These are phyloP conservation scores for Rhingia rostrata DNA, from an alignment of 2,888 invertebrate species.

Conservation along the genomic window DNA sequence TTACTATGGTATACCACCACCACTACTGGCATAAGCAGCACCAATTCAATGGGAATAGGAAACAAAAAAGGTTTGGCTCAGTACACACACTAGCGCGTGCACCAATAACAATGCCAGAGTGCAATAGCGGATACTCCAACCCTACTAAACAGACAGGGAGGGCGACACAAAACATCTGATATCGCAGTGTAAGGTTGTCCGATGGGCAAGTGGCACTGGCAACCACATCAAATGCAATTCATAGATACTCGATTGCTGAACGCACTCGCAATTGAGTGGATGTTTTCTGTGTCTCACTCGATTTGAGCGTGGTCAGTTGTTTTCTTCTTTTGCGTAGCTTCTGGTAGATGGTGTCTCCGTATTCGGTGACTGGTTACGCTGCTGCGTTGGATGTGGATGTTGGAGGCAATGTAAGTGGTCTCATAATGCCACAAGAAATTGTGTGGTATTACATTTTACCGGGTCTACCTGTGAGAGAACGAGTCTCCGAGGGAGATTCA, in stretches of 20 bases:
- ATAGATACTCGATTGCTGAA: conserved; percentile 58
- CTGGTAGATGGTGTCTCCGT: conserved; percentile 5
- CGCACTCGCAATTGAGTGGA: conserved; percentile 62
- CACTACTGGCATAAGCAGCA: conserved; percentile 12
- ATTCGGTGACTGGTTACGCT: conserved; percentile 50
- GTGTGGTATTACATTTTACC: conserved; percentile 72
- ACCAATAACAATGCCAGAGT: conserved; percentile 68
- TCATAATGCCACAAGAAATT: conserved; percentile 73
- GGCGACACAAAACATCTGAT: conserved; percentile 69
- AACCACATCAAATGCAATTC: conserved; percentile 50
- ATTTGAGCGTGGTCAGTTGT: conserved; percentile 56
- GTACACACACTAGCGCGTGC: conserved; percentile 49
- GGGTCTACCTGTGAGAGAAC: conserved; percentile 49
- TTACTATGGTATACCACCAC: conserved; percentile 16
- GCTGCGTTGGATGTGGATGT: conserved; percentile 56
- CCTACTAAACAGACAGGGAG: conserved; percentile 50
- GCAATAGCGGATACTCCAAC: conserved; percentile 51
- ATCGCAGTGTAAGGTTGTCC: conserved; percentile 60
- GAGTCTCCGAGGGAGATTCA: conserved; percentile 60
- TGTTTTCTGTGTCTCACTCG: conserved; percentile 26
- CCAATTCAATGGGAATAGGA: conserved; percentile 31
- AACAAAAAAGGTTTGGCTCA: conserved; percentile 62
- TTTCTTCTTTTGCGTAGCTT: conserved; percentile 15
- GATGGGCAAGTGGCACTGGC: no score
- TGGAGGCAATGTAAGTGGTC: conserved; percentile 71